Conservation (phyloP, 2,113 vertebrate species). For the Thalassoma bifasciatum region DNA sequence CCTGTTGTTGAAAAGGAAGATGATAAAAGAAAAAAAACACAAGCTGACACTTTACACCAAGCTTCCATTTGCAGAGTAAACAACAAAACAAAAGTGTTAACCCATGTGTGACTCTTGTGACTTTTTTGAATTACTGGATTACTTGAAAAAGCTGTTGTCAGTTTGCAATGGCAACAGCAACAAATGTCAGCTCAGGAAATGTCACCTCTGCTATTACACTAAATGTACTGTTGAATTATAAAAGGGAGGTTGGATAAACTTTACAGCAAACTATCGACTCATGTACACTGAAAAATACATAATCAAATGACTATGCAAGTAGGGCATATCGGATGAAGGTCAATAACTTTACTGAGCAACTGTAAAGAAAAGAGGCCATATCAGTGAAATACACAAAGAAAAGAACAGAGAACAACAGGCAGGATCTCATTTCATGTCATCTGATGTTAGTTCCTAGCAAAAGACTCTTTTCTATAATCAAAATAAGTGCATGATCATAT, state of each 20-base stretch:
- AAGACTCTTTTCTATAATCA: constrained; percentile 45
- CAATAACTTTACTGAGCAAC: neutral
- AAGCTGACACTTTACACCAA: constrained; percentile 50
- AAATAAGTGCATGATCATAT: constrained; percentile 42
- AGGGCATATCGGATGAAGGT: neutral
- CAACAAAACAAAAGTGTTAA: constrained; percentile 24
- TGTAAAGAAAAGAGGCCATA: neutral
- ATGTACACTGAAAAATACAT: neutral
- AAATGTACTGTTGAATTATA: constrained; percentile 12
- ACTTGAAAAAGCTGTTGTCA: constrained; percentile 11
- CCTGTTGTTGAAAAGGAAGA: constrained; percentile 44
- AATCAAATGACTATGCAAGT: neutral
- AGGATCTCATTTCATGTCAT: constrained; percentile 22
- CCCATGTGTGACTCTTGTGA: constrained; percentile 22
- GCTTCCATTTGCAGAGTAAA: constrained; percentile 49
- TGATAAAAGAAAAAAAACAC: constrained; percentile 54
- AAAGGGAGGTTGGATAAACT: neutral
- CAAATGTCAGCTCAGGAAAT: constrained; percentile 33
- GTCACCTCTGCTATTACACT: neutral
- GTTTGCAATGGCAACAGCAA: constrained; percentile 9
- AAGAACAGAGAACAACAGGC: neutral
- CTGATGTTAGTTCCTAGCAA: constrained; percentile 12
- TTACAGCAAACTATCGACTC: neutral
- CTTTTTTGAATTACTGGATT: constrained; percentile 29
- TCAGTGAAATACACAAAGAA: constrained; percentile 4